Evolutionary conservation across 2,797 vertebrate species (phyloP).

Genomic region (Gadopsis bispinosus): DNA sequence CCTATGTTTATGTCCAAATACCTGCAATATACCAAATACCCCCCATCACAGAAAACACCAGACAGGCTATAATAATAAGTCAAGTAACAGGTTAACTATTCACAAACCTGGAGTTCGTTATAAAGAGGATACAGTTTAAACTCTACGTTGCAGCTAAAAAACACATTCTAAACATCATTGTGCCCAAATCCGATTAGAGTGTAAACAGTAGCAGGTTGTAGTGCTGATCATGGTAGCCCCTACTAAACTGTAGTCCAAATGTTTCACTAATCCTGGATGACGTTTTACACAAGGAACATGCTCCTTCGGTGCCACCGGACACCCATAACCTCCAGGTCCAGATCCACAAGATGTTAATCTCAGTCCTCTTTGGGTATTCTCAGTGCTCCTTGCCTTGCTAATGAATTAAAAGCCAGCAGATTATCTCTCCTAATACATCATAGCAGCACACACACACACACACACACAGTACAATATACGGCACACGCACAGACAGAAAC

Average conservation of each 20-base stretch:
- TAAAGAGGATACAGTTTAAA: background rate
- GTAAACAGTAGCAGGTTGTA: conserved; percentile 31
- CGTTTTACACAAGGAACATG: conserved; percentile 37
- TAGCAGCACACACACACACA: conserved; percentile 17
- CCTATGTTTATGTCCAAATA: background rate
- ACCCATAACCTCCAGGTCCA: conserved; percentile 61
- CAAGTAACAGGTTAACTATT: background rate
- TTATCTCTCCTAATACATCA: conserved; percentile 75
- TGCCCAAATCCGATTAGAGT: conserved; percentile 17
- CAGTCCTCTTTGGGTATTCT: conserved; percentile 50
- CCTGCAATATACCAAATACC: background rate
- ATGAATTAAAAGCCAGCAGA: conserved; percentile 80
- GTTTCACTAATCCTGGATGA: conserved; percentile 41
- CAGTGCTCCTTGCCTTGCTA: conserved; percentile 51
- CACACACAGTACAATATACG: conserved; percentile 24
- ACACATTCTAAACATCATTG: background rate
- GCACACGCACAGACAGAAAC: conserved; percentile 10
- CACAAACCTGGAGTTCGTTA: background rate
- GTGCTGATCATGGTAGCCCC: background rate
- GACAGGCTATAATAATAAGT: background rate
- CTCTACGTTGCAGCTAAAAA: background rate
- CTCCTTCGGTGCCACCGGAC: conserved; percentile 49
- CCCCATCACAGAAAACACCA: no score
- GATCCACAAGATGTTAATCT: conserved; percentile 58
- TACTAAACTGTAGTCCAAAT: background rate